Base-by-base conservation (phyloP, 30 jellyfish, hydroid and myxozoan genomes). In the Nemopilema nomurai region DNA sequence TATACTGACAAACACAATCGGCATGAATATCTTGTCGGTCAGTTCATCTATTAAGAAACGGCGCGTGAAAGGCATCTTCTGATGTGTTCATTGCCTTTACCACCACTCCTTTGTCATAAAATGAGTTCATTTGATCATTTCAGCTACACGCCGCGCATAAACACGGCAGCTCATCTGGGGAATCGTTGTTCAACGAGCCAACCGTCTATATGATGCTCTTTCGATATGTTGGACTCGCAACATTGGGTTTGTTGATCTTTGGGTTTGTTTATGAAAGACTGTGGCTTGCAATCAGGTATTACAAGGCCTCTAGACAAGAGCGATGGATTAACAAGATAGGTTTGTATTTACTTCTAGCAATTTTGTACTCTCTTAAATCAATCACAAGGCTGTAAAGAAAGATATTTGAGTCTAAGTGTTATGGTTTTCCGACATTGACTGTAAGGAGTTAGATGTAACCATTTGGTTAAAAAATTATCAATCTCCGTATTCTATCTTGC, bases 141-240 rank as follows among this genome's bases (percentile, higher is more conserved):
- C 57, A 41, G 13, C 23, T 73, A 1, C 28, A n/a, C 30, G 69
- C 24, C 8, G 68, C 17, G 22, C 28, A 21, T 33, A 21, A 33
- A 16, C 22, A 22, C 57, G 74, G 27, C 6, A 49, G 23, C 23
- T 0, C 62, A 28, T 49, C 79, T 23, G 17, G 64, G 30, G 27
- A 66, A 18, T 69, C 71, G 30, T 51, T 69, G 27, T 62, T 71
- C 49, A 83, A 57, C 27, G 29, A 49, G 13, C 87, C 87, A 77
- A 17, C 50, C 0, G 69, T 83, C 1, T 69, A 69, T 62, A 33
- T 24, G 49, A 33, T 30, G 41, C 69, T 83, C 31, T 57, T 83
- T 66, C 62, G 28, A 63, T 83, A 49, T 62, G 33, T 83, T 20
- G 91, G 91, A 0, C 28, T 49, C 50, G 85, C 73, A 29, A 83